Conservation (phyloP, 2,797 vertebrate species). For the Australoheros facetus region DNA sequence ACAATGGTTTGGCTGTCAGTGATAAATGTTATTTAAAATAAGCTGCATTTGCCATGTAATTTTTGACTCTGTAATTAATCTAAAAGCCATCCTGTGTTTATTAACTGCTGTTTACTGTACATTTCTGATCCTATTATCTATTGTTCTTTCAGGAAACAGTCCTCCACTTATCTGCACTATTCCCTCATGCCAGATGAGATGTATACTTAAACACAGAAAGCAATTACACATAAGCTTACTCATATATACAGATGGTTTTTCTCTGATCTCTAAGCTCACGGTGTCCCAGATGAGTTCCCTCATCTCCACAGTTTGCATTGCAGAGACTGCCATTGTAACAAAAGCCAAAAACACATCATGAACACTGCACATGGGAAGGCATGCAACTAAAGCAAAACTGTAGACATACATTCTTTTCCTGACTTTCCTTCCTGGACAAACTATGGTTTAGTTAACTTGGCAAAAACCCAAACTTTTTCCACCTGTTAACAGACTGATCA, state of each 20-base stretch:
- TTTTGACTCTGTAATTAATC: constrained; percentile 51
- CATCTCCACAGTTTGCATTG: constrained; percentile 48
- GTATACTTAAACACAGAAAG: constrained; percentile 67
- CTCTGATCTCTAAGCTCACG: constrained; percentile 62
- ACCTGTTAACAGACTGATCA: constrained; percentile 27
- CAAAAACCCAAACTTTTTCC: constrained; percentile 13
- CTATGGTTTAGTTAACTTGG: constrained; percentile 37
- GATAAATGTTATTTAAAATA: constrained; percentile 57
- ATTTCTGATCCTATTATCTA: constrained; percentile 60
- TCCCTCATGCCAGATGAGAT: constrained; percentile 48
- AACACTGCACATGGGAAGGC: constrained; percentile 10
- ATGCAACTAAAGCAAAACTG: constrained; percentile 19
- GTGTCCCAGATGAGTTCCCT: constrained; percentile 53
- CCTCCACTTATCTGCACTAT: constrained; percentile 35
- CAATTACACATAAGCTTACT: constrained; percentile 66
- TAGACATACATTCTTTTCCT: constrained; percentile 11
- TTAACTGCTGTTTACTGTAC: constrained; percentile 64
- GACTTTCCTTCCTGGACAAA: constrained; percentile 19
- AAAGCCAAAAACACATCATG: constrained; percentile 36
- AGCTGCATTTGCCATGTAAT: constrained; percentile 41
- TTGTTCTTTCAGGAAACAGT: constrained; percentile 64
- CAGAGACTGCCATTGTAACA: constrained; percentile 40
- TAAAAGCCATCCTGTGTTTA: constrained; percentile 42
- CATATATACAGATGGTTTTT: constrained; percentile 70
- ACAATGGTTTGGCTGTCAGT: constrained; percentile 21